Evolutionary conservation across 2,113 vertebrate species (phyloP), one percentile per base, ranked within the genome.

Genomic region (Thalassarche chlororhynchos): DNA sequence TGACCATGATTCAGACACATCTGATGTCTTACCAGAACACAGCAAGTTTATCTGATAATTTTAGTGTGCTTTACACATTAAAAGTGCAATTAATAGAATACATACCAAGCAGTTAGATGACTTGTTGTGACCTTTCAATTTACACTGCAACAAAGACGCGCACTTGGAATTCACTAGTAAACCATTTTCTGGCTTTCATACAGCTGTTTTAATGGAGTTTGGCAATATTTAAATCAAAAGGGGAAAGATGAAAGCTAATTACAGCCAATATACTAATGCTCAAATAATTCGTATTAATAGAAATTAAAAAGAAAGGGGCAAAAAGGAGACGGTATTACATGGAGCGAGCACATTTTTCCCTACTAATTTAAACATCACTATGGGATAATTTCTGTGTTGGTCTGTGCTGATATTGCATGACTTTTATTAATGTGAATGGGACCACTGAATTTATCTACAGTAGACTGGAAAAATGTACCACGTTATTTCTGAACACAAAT

Each of bases 211-310:
- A 94, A 96, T 87, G 77, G 87, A 89, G 74, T 82, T 94, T 95
- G 91, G 78, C 95, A 96, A 82, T 83, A 94, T 85, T 90, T 65
- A 96, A 96, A 93, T 91, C 74, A 93, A 96, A 95, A 70, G 70
- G 26, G 66, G 64, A 89, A 88, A 89, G 58, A 91, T 55, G 81
- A 94, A 93, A 95, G 84, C 84, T 94, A 95, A 94, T 94, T 96
- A 96, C 84, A 74, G 46, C 54, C 84, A 85, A 91, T 83, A 83
- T 51, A 91, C n/a, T 90, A 94, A 91, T 52, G 74, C 19, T 94
- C 49, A 89, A 92, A 89, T 96, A 84, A 96, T 91, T 94, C 84
- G 51, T 81, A 94, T 93, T 95, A 94, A 84, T 77, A 94, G 79
- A 76, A 93, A 93, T 61, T 64, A 36, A 93, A 96, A 92, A 78